Base-by-base conservation (phyloP, 2,888 invertebrate species). In the Acleris cristana region DNA sequence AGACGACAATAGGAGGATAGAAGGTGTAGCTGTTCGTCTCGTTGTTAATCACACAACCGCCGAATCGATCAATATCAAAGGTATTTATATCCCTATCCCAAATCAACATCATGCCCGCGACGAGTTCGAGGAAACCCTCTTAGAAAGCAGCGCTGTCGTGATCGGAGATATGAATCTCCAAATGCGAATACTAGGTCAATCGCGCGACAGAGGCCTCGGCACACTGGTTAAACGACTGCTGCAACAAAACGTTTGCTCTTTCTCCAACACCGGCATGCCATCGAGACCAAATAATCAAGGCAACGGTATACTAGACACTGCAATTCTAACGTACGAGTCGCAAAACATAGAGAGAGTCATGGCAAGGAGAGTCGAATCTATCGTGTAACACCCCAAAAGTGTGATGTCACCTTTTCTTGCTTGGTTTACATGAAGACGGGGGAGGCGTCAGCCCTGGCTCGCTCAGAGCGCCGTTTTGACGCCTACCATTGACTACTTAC, bases 161-260 rank as follows among this genome's bases (percentile, higher is more conserved):
- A 59, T 59, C 2, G 60, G 52, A 49, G 60, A 60, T n/a, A 51
- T 60, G 51, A 60, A 60, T 30, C 60, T 60, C 10, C 19, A 40
- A 21, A 60, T 52, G 52, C 40, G 34, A 21, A 40, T 30, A 21
- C 21, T 60, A 21, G 51, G 51, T 8, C 51, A 51, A n/a, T 19
- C 60, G 16, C 14, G 60, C 2, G 60, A 60, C n/a, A 21, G 51
- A 60, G 21, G 34, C 16, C 51, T 52, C 7, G 60, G 60, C 3
- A 52, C 34, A 60, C 60, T 60, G 16, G 40, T 60, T 40, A 51
- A 52, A 21, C 34, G 34, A 21, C 40, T 60, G 19, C 10, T 51
- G 3, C 51, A 60, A 21, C 19, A 51, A 6, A 40, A 60, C 12
- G 59, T 60, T 12, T 59, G 58, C 19, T 49, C 30, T 12, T 34